phyloP scores from a whole-genome alignment of 2,797 vertebrate genomes.

The Lemur catta region DNA sequence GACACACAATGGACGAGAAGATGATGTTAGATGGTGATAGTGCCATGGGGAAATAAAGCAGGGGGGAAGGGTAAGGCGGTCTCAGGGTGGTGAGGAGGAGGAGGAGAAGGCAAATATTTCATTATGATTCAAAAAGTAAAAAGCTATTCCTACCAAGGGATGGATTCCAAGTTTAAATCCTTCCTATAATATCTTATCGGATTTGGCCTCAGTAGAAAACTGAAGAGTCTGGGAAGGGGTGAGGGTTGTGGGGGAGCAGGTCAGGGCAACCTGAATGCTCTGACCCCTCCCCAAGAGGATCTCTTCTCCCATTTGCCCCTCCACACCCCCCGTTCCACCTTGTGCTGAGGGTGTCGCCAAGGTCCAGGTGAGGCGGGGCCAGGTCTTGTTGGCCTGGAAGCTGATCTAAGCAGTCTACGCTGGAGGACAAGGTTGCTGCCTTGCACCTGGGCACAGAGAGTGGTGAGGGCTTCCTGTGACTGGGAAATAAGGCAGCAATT shows the following conservation, averaged over 20 bases:
- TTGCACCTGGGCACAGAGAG: constrained; percentile 24
- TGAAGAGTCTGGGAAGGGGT: not conserved
- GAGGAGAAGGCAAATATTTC: not conserved
- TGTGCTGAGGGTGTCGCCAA: not conserved
- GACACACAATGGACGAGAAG: not conserved
- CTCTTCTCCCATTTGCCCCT: not conserved
- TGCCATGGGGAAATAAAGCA: not conserved
- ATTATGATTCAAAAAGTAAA: not conserved
- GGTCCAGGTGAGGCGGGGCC: not conserved
- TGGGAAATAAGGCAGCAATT: constrained; percentile 53
- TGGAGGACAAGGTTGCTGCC: not conserved
- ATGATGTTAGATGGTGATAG: not conserved
- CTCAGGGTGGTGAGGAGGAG: not conserved
- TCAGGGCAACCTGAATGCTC: not conserved
- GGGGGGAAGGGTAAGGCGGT: not conserved
- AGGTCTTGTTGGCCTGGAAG: not conserved
- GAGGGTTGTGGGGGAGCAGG: fast-evolving
- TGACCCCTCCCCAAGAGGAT: not conserved
- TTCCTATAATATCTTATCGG: not conserved
- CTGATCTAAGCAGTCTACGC: not conserved
- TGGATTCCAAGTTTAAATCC: not conserved
- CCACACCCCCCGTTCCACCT: not conserved
- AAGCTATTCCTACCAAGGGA: not conserved
- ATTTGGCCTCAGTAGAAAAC: not conserved
- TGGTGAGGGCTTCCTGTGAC: constrained; percentile 7